Percentiles rank a stretch among this genome's conserved stretches.
Evolutionary conservation across 2,888 invertebrate species (phyloP).

Genomic region (Hoplodrina blanda): DNA sequence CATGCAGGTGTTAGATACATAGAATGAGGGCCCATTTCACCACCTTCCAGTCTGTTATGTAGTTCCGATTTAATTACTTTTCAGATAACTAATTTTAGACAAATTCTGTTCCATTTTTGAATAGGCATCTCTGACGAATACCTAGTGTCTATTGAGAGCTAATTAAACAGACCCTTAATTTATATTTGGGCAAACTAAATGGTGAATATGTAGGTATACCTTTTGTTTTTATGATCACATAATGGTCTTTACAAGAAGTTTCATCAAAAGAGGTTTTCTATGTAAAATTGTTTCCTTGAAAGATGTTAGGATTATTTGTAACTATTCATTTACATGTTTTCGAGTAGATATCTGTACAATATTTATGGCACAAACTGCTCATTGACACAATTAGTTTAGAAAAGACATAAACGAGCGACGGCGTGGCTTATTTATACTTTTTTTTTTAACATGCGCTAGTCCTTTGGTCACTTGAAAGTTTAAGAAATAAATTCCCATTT

Average conservation of each 20-base stretch:
- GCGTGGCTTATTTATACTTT: too few relatives aligned
- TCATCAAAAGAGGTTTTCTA: constrained; percentile 1
- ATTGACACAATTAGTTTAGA: constrained; percentile 9
- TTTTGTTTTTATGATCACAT: not conserved
- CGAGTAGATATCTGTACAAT: constrained; percentile 44
- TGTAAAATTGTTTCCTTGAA: constrained; percentile 12
- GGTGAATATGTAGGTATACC: too few relatives aligned
- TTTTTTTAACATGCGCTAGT: not conserved
- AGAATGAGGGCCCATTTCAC: too few relatives aligned
- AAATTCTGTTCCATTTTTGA: not conserved
- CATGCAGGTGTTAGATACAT: not conserved
- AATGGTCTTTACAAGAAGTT: not conserved
- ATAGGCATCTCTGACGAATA: not conserved
- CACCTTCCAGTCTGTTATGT: too few relatives aligned
- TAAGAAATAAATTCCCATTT: not conserved
- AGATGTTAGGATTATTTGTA: not conserved
- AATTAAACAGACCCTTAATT: not conserved
- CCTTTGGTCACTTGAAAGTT: not conserved
- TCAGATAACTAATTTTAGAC: not conserved
- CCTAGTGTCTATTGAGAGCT: not conserved
- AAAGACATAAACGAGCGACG: not conserved
- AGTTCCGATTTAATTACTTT: too few relatives aligned
- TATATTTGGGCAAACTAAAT: too few relatives aligned
- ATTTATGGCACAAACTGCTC: constrained; percentile 39
- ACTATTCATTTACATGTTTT: constrained; percentile 30